A percentile compares a stretch with the other conserved stretches of the same genome.
phyloP scores from a whole-genome alignment of 2,113 vertebrate genomes.

The Lepus europaeus region DNA sequence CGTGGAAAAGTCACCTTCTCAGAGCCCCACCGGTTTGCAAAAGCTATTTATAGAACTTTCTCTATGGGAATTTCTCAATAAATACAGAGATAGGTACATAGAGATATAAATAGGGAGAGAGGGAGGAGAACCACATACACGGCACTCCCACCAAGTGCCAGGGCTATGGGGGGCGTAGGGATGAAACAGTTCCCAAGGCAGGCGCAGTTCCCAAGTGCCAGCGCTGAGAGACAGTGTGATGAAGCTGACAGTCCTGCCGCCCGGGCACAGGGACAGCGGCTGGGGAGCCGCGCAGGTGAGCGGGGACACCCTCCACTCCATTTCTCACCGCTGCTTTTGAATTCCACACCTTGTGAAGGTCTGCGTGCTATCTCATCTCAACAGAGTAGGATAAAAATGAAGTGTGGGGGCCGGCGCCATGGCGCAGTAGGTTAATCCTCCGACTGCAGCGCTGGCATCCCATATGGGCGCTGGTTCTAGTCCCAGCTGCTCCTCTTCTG shows the following conservation, averaged over 20 bases:
- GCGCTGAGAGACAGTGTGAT: not conserved
- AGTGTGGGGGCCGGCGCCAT: not conserved
- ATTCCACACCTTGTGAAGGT: not conserved
- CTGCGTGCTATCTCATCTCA: not conserved
- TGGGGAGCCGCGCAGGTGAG: not conserved
- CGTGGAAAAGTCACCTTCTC: not conserved
- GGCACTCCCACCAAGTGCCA: not conserved
- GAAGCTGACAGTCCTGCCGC: slow-evolving; percentile 13
- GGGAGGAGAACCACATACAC: not conserved
- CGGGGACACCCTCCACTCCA: not conserved
- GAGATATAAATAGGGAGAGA: not conserved
- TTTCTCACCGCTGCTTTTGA: not conserved
- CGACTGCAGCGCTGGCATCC: too few species aligned
- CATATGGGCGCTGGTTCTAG: too few species aligned
- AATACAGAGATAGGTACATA: not conserved
- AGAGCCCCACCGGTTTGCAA: not conserved
- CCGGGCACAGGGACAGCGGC: not conserved
- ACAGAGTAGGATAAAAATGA: not conserved
- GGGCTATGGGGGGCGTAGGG: not conserved
- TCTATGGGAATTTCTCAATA: not conserved
- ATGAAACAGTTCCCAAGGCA: slow-evolving; percentile 44
- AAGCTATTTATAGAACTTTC: not conserved
- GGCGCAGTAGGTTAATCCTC: too few species aligned
- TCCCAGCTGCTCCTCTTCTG: too few species aligned
- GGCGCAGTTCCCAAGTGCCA: not conserved